Base-by-base conservation (phyloP, 2,888 invertebrate species). In the Blera fallax region DNA sequence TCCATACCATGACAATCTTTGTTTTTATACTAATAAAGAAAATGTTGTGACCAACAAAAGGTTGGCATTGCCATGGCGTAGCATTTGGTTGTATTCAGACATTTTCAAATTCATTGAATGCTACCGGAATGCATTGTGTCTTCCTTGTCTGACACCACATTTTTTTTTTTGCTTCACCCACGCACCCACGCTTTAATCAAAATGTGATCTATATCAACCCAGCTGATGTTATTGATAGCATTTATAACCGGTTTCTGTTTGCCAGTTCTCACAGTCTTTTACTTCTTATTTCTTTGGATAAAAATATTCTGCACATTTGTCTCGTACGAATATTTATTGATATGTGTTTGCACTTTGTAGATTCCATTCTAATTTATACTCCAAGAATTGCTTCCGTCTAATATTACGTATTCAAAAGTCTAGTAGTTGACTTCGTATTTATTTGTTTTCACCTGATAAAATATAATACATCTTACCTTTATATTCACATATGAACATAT, bases 231-330 rank as follows among this genome's bases (percentile, higher is more conserved):
- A 67, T 52, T 60, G 3, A 40, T 60, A 52, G 24, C 37, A 24
- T 24, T 52, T 52, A 7, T 24, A 24, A 52, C 34, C 16, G 16
- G 52, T 40, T 67, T 14, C 11, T 18, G 21, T 34, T 32, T 50
- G 3, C 2, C 34, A 27, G 3, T 50, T 67, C 67, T 52, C 52
- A 67, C 52, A 48, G 32, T 52, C 21, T 45, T 18, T 32, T 48
- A 11, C 1, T 16, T 2, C 5, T 62, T 29, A 32, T 32, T 64
- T 64, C 11, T 0, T 32, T 32, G 1, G n/a, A 2, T 21, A n/a
- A 18, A 64, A 48, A 64, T 32, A 48, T 64, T 64, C 48, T 32
- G 32, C 48, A 64, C 52, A 67, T 52, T 40, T 37, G 67, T 52
- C 67, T 52, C 52, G 37, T 67, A 8, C 24, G 67, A 27, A 40